These are phyloP conservation scores for Poeciliopsis retropinna DNA, from an alignment of 2,113 vertebrate genomes.

Conservation along the genomic window DNA sequence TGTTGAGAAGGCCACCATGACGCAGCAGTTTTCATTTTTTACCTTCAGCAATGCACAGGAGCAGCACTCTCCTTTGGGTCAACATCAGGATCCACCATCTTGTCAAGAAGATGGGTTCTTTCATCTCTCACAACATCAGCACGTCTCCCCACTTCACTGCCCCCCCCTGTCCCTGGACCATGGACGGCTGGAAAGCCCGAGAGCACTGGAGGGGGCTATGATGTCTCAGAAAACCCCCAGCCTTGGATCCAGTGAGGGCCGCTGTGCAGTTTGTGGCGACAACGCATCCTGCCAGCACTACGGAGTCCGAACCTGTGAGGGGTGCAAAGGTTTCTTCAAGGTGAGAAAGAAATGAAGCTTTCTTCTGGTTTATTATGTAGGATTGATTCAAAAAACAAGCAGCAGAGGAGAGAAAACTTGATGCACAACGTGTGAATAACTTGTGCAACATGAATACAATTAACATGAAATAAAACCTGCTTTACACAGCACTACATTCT, in stretches of 20 bases:
- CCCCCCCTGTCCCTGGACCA: slow-evolving; percentile 76
- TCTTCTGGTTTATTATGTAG: neutral
- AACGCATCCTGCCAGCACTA: slow-evolving; percentile 95
- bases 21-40: slow-evolving; percentile 84
- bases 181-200: slow-evolving; percentile 73
- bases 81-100: slow-evolving; percentile 61
- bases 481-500: too few species aligned
- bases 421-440: neutral
- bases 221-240: slow-evolving; percentile 78
- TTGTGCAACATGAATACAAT: too few species aligned
- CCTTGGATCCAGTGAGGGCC: slow-evolving; percentile 81
- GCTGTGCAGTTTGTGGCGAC: slow-evolving; percentile 93
- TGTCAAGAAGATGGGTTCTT: slow-evolving; percentile 82
- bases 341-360: slow-evolving; percentile 64
- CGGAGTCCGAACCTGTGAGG: slow-evolving; percentile 93
- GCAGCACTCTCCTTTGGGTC: slow-evolving; percentile 71
- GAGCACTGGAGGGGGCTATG: slow-evolving; percentile 70
- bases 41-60: slow-evolving; percentile 79
- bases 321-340: slow-evolving; percentile 97
- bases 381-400: neutral
- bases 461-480: too few species aligned
- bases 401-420: neutral
- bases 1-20: slow-evolving; percentile 75
- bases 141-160: slow-evolving; percentile 69
- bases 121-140: slow-evolving; percentile 67